These are phyloP conservation scores for Dendrolimus pini DNA, from an alignment of 2,888 invertebrate species.

Conservation along the genomic window DNA sequence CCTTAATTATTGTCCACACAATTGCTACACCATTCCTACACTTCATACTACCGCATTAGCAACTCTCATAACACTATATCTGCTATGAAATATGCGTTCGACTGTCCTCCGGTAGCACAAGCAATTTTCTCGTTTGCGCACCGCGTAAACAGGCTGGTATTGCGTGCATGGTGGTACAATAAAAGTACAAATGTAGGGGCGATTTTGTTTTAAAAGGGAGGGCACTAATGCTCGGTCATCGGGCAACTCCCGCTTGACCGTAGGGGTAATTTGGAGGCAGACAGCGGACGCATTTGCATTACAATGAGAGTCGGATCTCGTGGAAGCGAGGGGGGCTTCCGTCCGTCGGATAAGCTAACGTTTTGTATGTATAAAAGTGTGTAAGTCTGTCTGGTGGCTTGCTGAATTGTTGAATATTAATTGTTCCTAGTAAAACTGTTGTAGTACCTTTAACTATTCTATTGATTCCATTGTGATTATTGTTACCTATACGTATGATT, in stretches of 20 bases:
- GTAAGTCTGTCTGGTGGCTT: conserved; percentile 40
- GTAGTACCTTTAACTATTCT: conserved; percentile 11
- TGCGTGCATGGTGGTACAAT: conserved; percentile 21
- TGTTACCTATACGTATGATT: background rate
- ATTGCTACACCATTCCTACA: conserved; percentile 55
- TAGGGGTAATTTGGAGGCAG: conserved; percentile 74
- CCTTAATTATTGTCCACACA: conserved; percentile 67
- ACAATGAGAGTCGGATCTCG: conserved; percentile 66
- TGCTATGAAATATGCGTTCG: conserved; percentile 61
- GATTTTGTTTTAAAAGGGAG: conserved; percentile 63
- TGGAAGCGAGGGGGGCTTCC: conserved; percentile 49
- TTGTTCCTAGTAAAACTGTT: conserved; percentile 31
- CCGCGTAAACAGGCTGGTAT: conserved; percentile 34
- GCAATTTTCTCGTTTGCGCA: conserved; percentile 31
- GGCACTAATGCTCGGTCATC: conserved; percentile 69
- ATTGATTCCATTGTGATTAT: conserved; percentile 8
- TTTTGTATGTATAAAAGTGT: conserved; percentile 55
- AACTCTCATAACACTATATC: conserved; percentile 65
- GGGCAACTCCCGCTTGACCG: conserved; percentile 65
- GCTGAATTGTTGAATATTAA: conserved; percentile 56
- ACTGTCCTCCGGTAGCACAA: conserved; percentile 26
- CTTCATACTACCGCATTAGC: conserved; percentile 60
- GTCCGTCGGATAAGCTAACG: conserved; percentile 57
- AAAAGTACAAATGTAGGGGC: conserved; percentile 34
- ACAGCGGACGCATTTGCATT: conserved; percentile 73